Conservation (phyloP, 2,113 vertebrate genomes). For the Syngnathus floridae region DNA sequence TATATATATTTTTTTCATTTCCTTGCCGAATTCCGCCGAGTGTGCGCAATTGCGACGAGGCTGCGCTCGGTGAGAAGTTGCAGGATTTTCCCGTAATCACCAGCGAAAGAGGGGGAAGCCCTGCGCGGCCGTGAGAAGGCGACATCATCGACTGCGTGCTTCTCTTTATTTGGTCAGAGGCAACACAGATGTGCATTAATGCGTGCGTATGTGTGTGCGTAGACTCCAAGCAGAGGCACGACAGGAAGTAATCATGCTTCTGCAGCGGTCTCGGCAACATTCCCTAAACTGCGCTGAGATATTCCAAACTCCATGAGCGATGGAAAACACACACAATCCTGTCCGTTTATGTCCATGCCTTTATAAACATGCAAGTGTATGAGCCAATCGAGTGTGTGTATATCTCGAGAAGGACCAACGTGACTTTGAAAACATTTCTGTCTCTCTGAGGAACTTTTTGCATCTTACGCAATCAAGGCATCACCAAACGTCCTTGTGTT, state of each 20-base stretch:
- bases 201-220: too few species aligned
- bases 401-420: slow-evolving; percentile 17
- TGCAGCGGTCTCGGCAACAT: slow-evolving; percentile 59
- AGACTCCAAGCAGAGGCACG: slow-evolving; percentile 52
- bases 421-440: not conserved
- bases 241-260: slow-evolving; percentile 77
- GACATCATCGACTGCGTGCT: slow-evolving; percentile 37
- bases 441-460: not conserved
- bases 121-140: slow-evolving; percentile 41
- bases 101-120: slow-evolving; percentile 62
- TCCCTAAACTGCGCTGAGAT: slow-evolving; percentile 68
- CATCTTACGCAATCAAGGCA: not conserved
- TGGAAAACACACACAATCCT: slow-evolving; percentile 50
- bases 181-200: slow-evolving; percentile 54
- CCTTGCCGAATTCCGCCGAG: slow-evolving; percentile 57
- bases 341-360: not conserved
- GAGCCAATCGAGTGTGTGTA: slow-evolving; percentile 16
- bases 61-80: slow-evolving; percentile 51
- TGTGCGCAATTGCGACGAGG: slow-evolving; percentile 47
- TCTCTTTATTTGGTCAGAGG: slow-evolving; percentile 44
- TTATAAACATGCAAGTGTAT: slow-evolving; percentile 44
- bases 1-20: slow-evolving; percentile 30
- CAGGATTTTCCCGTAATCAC: slow-evolving; percentile 62
- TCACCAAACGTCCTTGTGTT: slow-evolving; percentile 22
- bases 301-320: slow-evolving; percentile 70